Conservation (phyloP, 2,888 invertebrate genomes). For the Archaeoteleia sp. region DNA sequence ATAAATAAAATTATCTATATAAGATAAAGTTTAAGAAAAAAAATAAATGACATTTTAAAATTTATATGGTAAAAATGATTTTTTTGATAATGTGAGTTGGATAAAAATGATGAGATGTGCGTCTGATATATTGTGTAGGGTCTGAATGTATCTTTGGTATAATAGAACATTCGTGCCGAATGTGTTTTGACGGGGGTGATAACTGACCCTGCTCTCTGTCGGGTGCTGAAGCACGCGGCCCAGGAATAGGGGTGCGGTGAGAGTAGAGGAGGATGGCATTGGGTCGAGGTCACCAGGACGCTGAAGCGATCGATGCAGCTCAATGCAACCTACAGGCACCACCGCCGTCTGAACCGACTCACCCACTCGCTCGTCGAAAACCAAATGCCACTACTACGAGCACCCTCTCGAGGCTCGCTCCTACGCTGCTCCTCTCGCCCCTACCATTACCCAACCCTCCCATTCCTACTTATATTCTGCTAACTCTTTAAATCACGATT, state of each 20-base stretch:
- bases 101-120: too few species aligned
- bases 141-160: constrained; percentile 5
- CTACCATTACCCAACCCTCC: too few species aligned
- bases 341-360: constrained; percentile 42
- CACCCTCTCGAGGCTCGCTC: constrained; percentile 6
- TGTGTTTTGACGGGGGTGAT: constrained; percentile 68
- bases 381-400: constrained; percentile 19
- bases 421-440: neutral
- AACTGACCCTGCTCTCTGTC: constrained; percentile 61
- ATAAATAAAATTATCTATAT: too few species aligned
- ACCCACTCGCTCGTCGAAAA: constrained; percentile 21
- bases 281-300: constrained; percentile 80
- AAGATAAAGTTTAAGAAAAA: too few species aligned
- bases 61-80: too few species aligned
- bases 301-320: constrained; percentile 80
- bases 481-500: constrained; percentile 27
- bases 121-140: constrained; percentile 11
- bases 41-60: too few species aligned
- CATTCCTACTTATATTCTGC: constrained; percentile 16
- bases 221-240: constrained; percentile 48
- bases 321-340: constrained; percentile 77
- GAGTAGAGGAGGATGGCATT: constrained; percentile 76
- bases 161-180: constrained; percentile 39
- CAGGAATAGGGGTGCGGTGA: constrained; percentile 46
- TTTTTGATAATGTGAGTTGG: too few species aligned